A percentile compares a stretch with the other conserved stretches of the same genome.
Evolutionary conservation across 1,140 invertebrate genomes (phyloP).

Genomic region (Drusus annulatus): DNA sequence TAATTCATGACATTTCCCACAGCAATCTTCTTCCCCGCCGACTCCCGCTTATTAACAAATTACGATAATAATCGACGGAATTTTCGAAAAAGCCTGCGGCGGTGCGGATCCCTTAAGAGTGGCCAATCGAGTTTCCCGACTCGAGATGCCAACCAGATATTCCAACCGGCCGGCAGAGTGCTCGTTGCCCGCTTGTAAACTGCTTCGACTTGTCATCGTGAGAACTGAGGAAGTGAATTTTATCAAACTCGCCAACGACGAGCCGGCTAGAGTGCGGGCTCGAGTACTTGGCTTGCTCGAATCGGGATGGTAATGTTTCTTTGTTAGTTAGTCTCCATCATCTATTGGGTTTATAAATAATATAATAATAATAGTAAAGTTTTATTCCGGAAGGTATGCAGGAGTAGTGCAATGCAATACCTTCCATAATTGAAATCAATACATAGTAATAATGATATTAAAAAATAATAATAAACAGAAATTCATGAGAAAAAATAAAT

Average conservation of each 20-base stretch:
- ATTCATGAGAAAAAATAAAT: too few relatives aligned
- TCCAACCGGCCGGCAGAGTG: neutral
- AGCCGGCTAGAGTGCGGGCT: neutral
- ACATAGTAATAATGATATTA: too few relatives aligned
- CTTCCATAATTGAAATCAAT: too few relatives aligned
- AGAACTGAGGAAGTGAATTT: neutral
- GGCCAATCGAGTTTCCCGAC: neutral
- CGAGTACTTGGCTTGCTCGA: neutral
- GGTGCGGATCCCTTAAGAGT: neutral
- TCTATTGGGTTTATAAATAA: too few relatives aligned
- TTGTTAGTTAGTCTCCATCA: too few relatives aligned
- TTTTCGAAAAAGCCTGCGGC: neutral
- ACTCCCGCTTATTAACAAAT: too few relatives aligned
- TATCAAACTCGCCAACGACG: neutral
- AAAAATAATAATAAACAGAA: too few relatives aligned
- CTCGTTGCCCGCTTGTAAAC: neutral
- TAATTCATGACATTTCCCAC: too few relatives aligned
- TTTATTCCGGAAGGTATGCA: too few relatives aligned
- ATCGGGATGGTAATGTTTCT: neutral
- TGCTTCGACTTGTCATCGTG: neutral
- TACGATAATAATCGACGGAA: neutral
- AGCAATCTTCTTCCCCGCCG: too few relatives aligned
- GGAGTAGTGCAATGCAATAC: too few relatives aligned
- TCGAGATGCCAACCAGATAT: constrained; percentile 5
- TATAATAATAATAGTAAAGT: too few relatives aligned